These are phyloP conservation scores for Pseudoatta argentina DNA, from an alignment of 1,140 invertebrate species.

Conservation along the genomic window DNA sequence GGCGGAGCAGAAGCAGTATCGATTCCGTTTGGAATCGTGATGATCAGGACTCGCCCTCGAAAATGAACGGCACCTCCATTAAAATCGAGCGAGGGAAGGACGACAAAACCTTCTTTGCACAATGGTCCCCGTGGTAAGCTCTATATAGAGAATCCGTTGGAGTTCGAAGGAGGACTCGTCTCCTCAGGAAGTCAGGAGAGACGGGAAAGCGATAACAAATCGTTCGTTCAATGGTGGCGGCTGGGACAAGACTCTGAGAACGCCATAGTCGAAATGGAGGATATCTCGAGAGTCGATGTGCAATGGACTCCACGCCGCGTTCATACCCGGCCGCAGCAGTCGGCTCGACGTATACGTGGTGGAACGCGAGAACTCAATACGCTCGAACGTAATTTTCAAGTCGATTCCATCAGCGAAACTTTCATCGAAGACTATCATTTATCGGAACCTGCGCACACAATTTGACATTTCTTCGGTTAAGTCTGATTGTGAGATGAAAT, in stretches of 20 bases:
- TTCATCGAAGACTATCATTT: not conserved
- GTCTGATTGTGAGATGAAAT: constrained; percentile 1
- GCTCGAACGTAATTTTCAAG: not conserved
- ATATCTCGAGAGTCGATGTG: constrained; percentile 55
- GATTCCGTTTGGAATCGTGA: not conserved
- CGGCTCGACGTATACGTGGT: constrained; percentile 26
- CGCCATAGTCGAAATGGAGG: constrained; percentile 71
- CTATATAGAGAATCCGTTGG: constrained; percentile 47
- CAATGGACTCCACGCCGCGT: constrained; percentile 22
- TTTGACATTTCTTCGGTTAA: not conserved
- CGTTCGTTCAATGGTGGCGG: constrained; percentile 64
- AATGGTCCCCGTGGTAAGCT: constrained; percentile 57
- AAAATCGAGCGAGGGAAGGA: constrained; percentile 59
- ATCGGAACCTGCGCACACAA: not conserved
- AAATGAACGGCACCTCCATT: constrained; percentile 54
- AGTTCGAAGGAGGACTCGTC: constrained; percentile 59
- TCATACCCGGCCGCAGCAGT: constrained; percentile 12
- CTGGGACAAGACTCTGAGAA: constrained; percentile 62
- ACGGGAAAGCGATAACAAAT: constrained; percentile 70
- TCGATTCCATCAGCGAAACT: constrained; percentile 8
- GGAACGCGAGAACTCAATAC: constrained; percentile 13
- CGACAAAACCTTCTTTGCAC: constrained; percentile 67
- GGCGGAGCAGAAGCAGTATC: not conserved
- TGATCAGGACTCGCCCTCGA: not conserved
- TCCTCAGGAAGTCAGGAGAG: constrained; percentile 41